Conservation (phyloP, 2,888 invertebrate genomes). For the Acanthoscelides obtectus region DNA sequence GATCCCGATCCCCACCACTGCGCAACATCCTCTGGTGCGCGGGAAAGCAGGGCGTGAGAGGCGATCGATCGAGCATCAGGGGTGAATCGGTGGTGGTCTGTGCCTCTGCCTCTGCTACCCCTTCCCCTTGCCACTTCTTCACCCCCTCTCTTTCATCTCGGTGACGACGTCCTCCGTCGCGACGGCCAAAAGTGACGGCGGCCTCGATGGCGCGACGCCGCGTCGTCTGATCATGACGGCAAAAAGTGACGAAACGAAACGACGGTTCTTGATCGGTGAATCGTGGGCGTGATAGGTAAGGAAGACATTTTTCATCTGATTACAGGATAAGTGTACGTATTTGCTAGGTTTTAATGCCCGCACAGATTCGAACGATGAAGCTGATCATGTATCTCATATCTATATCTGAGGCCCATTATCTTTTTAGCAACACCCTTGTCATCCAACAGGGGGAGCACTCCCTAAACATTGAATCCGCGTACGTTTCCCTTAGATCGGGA, state of each 20-base stretch:
- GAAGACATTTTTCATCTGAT: not conserved
- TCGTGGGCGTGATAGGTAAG: not conserved
- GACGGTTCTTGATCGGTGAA: not conserved
- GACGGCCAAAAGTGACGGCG: not conserved
- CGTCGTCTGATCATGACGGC: not conserved
- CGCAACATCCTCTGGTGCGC: conserved; percentile 37
- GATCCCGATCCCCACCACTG: conserved; percentile 4
- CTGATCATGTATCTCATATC: too few relatives aligned
- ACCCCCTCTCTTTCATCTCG: not conserved
- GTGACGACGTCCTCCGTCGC: not conserved
- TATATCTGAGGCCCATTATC: too few relatives aligned
- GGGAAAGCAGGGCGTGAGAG: conserved; percentile 44
- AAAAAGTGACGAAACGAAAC: not conserved
- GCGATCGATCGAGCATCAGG: conserved; percentile 45
- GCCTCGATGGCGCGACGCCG: not conserved
- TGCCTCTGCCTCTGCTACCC: not conserved
- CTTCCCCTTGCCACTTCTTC: not conserved
- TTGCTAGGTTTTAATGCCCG: not conserved
- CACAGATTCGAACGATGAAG: too few relatives aligned
- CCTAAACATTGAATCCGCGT: too few relatives aligned
- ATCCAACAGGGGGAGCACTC: too few relatives aligned
- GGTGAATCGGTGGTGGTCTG: conserved; percentile 13
- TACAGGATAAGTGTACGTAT: not conserved
- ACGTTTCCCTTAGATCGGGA: too few relatives aligned
- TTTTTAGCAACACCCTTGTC: too few relatives aligned